A percentile compares a stretch with the other conserved stretches of the same genome.
phyloP scores from a whole-genome alignment of 2,113 vertebrate species.

The Pantherophis guttatus region DNA sequence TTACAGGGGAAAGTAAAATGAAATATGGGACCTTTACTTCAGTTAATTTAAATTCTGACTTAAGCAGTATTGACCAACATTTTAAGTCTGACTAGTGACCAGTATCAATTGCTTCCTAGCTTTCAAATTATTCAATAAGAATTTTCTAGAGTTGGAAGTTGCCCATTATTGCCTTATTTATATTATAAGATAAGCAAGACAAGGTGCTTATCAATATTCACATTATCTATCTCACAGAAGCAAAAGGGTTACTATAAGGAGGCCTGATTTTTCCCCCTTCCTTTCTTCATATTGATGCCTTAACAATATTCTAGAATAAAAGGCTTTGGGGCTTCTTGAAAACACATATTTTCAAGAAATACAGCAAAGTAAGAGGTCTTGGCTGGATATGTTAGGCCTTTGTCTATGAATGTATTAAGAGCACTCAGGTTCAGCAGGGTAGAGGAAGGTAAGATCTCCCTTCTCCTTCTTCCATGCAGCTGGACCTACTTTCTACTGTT shows the following conservation, averaged over 20 bases:
- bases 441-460: neutral
- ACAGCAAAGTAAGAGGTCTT: neutral
- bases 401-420: neutral
- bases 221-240: neutral
- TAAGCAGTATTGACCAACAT: neutral
- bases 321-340: neutral
- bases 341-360: neutral
- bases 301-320: neutral
- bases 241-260: neutral
- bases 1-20: constrained; percentile 6
- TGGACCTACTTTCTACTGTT: neutral
- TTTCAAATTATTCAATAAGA: neutral
- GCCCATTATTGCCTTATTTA: neutral
- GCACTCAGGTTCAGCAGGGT: neutral
- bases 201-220: neutral
- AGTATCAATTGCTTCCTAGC: neutral
- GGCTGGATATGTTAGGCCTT: neutral
- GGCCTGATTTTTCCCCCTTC: neutral
- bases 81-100: neutral
- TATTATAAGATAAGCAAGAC: neutral
- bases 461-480: neutral
- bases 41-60: neutral
- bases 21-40: constrained; percentile 32
- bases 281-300: neutral
- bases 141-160: neutral